Evolutionary conservation across 2,888 invertebrate species (phyloP), one percentile per base, ranked within the genome.

Genomic region (Neoitamus cyanurus): DNA sequence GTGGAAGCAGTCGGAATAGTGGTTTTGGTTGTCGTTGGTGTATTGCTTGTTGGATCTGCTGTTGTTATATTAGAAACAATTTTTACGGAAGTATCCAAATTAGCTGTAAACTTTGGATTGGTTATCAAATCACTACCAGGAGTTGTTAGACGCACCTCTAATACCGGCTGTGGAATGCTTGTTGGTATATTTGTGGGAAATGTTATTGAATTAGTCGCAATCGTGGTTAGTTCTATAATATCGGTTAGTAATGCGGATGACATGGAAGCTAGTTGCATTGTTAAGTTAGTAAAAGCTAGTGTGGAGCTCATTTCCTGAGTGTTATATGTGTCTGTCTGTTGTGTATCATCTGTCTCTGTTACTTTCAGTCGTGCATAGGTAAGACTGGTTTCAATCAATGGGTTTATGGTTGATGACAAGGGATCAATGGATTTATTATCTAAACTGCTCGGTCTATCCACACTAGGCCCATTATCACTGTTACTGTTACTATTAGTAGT

Each of bases 81-180:
- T 87, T 87, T 87, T 87, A 87, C 87, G 87, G 87, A 87, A 87
- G 87, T 87, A 88, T 87, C 87, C 87, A 88, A 88, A 87, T 84
- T 86, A 86, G 87, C 86, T 87, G 87, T 84, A 86, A 87, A 85
- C 86, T 87, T 86, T 87, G 87, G 87, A 78, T 82, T 73, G 82
- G 88, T 87, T 85, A 87, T 84, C 70, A 87, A 86, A 84, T 87
- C 86, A 87, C 88, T 88, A 87, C 88, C 87, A 25, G 87, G 87
- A 86, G 88, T 88, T 86, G 87, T 87, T 86, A 86, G 85, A 69
- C 87, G 86, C 58, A 86, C 86, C 83, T 87, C 42, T 34, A 75
- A 72, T 84, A 84, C 72, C 72, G 87, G 87, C 84, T 87, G 85
- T 80, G 87, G 87, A 15, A 87, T 85, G 75, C 87, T 87, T 46